Percentiles rank a stretch among this genome's conserved stretches.
Evolutionary conservation across 1,140 invertebrate species (phyloP).

Genomic region (Listronotus oregonensis): DNA sequence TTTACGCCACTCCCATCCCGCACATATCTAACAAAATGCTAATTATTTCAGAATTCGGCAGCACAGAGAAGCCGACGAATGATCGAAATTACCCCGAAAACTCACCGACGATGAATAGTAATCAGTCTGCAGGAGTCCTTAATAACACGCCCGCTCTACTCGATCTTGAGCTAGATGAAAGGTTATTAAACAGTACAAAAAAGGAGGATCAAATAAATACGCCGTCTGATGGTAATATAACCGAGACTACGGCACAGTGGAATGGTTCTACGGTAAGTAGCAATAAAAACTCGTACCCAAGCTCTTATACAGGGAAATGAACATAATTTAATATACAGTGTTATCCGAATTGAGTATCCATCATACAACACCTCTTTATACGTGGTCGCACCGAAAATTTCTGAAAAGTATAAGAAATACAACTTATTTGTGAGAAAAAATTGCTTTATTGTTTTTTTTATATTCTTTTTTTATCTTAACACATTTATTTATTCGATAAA

Average conservation of each 20-base stretch:
- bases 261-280: constrained; percentile 28
- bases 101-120: constrained; percentile 14
- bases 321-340: too few relatives aligned
- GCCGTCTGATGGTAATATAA: constrained; percentile 16
- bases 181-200: constrained; percentile 16
- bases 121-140: constrained; percentile 20
- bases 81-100: constrained; percentile 8
- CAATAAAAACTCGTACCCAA: background rate
- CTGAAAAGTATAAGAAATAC: too few relatives aligned
- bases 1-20: too few relatives aligned
- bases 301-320: too few relatives aligned
- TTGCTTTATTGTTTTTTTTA: too few relatives aligned
- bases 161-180: constrained; percentile 12
- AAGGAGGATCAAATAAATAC: background rate
- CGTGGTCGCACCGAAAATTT: too few relatives aligned
- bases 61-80: background rate
- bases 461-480: too few relatives aligned
- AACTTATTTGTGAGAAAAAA: too few relatives aligned
- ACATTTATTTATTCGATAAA: too few relatives aligned
- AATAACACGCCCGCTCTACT: constrained; percentile 14
- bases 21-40: constrained; percentile 1
- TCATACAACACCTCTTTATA: too few relatives aligned
- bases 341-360: too few relatives aligned
- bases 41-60: constrained; percentile 18
- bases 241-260: constrained; percentile 24